Evolutionary conservation across 2,797 vertebrate species (phyloP).

Genomic region (Sylvilagus floridanus): DNA sequence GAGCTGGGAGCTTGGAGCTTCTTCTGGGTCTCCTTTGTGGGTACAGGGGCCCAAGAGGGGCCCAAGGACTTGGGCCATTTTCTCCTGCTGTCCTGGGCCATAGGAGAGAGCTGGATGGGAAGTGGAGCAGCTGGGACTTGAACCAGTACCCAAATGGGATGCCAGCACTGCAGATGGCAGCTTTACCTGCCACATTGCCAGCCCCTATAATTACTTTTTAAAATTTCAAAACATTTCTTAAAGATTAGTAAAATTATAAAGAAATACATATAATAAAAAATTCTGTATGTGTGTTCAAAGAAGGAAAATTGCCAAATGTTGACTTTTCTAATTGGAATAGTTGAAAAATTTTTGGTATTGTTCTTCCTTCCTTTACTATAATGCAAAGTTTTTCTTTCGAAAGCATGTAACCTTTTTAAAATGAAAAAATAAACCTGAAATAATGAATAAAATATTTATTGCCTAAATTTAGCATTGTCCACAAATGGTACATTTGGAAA

Average conservation of each 20-base stretch:
- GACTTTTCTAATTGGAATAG: not conserved
- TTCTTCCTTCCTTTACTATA: conserved; percentile 1
- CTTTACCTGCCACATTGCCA: too few species aligned
- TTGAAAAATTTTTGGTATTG: not conserved
- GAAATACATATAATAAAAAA: not conserved
- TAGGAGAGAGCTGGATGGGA: too few species aligned
- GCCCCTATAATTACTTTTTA: not conserved
- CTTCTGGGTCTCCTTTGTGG: too few species aligned
- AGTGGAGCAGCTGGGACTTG: too few species aligned
- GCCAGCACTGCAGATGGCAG: too few species aligned
- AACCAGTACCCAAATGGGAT: too few species aligned
- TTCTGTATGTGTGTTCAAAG: not conserved
- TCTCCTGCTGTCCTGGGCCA: too few species aligned
- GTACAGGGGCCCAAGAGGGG: too few species aligned
- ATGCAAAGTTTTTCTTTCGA: not conserved
- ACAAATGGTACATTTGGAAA: not conserved
- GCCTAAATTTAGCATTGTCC: not conserved
- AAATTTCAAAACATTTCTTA: conserved; percentile 17
- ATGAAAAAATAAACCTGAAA: conserved; percentile 47
- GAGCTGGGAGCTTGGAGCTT: too few species aligned
- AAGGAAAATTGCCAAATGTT: conserved; percentile 26
- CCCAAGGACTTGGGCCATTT: too few species aligned
- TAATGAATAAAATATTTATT: conserved; percentile 55
- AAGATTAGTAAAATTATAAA: conserved; percentile 2
- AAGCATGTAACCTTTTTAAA: not conserved